phyloP scores from a whole-genome alignment of 2,888 invertebrate species.

The Lymantria dispar region DNA sequence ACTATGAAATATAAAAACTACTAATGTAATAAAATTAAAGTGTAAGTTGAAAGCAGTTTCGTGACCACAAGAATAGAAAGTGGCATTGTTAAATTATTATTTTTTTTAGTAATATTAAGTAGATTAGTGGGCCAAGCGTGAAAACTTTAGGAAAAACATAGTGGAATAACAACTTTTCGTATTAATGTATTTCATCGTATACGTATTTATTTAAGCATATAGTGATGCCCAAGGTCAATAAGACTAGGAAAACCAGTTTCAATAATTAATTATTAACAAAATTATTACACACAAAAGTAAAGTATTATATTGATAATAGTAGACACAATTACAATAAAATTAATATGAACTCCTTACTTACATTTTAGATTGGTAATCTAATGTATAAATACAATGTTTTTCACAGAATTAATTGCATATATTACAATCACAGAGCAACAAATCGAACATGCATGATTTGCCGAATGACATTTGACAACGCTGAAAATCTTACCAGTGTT shows the following conservation, averaged over 20 bases:
- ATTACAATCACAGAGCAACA: slow-evolving; percentile 35
- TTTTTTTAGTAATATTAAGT: slow-evolving; percentile 25
- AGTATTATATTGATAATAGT: neutral
- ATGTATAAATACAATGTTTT: neutral
- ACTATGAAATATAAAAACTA: slow-evolving; percentile 9
- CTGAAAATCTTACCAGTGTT: slow-evolving; percentile 26
- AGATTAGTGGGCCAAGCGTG: slow-evolving; percentile 45
- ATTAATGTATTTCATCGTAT: slow-evolving; percentile 3
- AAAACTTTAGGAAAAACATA: slow-evolving; percentile 15
- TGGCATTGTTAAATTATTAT: slow-evolving; percentile 22
- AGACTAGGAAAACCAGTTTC: slow-evolving; percentile 60
- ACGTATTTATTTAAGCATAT: slow-evolving; percentile 41
- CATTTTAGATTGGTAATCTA: slow-evolving; percentile 9
- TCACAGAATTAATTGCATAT: neutral
- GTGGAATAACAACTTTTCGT: slow-evolving; percentile 4
- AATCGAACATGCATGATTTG: slow-evolving; percentile 61
- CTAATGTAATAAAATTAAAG: slow-evolving; percentile 2
- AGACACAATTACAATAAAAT: neutral
- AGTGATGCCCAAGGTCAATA: slow-evolving; percentile 52
- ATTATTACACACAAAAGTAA: slow-evolving; percentile 10
- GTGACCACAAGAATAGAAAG: slow-evolving; percentile 41
- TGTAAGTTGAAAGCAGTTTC: slow-evolving; percentile 14
- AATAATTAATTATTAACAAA: slow-evolving; percentile 44
- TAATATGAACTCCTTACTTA: slow-evolving; percentile 25
- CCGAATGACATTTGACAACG: slow-evolving; percentile 49